A percentile compares a stretch with the other conserved stretches of the same genome.
These are phyloP conservation scores for Leucania comma DNA, from an alignment of 2,888 invertebrate genomes.

Conservation along the genomic window DNA sequence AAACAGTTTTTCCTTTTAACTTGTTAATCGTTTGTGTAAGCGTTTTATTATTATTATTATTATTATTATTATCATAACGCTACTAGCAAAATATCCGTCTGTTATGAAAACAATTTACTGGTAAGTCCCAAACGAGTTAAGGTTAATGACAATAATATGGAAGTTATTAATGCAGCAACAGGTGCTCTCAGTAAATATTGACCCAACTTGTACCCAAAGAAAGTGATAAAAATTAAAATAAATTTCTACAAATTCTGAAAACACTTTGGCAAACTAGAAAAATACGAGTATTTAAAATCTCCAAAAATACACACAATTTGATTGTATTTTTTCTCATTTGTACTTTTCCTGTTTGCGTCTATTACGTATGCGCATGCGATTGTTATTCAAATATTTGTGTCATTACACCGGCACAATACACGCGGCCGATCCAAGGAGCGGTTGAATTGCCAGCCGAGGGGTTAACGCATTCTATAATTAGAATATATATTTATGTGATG, in stretches of 20 bases:
- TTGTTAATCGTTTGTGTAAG: neutral
- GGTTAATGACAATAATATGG: slow-evolving; percentile 1
- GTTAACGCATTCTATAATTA: slow-evolving; percentile 28
- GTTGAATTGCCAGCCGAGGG: slow-evolving; percentile 31
- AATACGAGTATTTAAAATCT: neutral
- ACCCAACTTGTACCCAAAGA: neutral
- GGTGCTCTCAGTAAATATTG: neutral
- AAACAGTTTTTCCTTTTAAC: neutral
- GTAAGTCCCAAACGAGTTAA: too few species aligned
- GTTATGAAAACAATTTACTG: slow-evolving; percentile 14
- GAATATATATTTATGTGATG: slow-evolving; percentile 11
- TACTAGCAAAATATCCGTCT: slow-evolving; percentile 30
- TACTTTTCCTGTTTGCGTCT: slow-evolving; percentile 56
- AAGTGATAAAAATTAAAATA: neutral
- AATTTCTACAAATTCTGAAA: neutral
- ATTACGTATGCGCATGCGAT: slow-evolving; percentile 51
- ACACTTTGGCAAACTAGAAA: neutral
- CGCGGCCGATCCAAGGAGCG: slow-evolving; percentile 28
- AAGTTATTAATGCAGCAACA: neutral
- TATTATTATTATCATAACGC: neutral
- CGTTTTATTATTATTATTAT: too few species aligned
- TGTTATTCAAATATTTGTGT: slow-evolving; percentile 65
- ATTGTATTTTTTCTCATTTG: slow-evolving; percentile 25
- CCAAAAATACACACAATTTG: slow-evolving; percentile 2
- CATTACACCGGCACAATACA: slow-evolving; percentile 50